Base-by-base conservation (phyloP, 2,113 vertebrate genomes). In the Kryptolebias marmoratus region DNA sequence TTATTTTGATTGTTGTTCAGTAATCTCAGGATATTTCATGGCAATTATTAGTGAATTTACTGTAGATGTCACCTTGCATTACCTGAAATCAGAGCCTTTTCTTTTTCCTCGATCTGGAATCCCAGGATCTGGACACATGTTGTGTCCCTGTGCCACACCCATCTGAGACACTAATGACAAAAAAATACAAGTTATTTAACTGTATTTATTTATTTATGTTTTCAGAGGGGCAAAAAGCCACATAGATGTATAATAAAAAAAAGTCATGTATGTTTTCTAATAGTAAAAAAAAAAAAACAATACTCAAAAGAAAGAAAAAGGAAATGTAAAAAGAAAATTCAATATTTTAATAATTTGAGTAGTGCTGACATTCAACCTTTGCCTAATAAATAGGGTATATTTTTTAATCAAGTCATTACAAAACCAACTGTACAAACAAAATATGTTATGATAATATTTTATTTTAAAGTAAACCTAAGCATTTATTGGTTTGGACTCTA, bases 91-190 rank as follows among this genome's bases (percentile, higher is more conserved):
- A 28, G 95, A 95, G 86, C 98, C 98, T 96, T 98, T 98, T 92
- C 97, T 96, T 95, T 98, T 99, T 75, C 98, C 98, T 89, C 95
- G 94, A 90, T 99, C 97, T 4, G 98, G 98, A 90, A 97, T 96
- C 88, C 97, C 98, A 56, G 98, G 98, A 87, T 99, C 97, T 84
- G 97, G 96, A 93, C 98, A 99, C 96, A 98, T 97, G 95, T 99
- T 97, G 94, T 97, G 97, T 84, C 97, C 97, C 94, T 99, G 98
- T 68, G 96, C 97, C 70, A 98, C 97, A 82, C 97, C 98, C 96
- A 98, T 98, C 94, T 99, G 97, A 88, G 97, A 98, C 95, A 98
- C 98, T 98, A 30, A 68, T 10, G 8, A 75, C 28, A 78, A 22
- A 61, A 4, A 14, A 49, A 27, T 39, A 13, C 6, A 64, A 22